Evolutionary conservation across 1,140 invertebrate species (phyloP).

Genomic region (Macrobrachium rosenbergii): DNA sequence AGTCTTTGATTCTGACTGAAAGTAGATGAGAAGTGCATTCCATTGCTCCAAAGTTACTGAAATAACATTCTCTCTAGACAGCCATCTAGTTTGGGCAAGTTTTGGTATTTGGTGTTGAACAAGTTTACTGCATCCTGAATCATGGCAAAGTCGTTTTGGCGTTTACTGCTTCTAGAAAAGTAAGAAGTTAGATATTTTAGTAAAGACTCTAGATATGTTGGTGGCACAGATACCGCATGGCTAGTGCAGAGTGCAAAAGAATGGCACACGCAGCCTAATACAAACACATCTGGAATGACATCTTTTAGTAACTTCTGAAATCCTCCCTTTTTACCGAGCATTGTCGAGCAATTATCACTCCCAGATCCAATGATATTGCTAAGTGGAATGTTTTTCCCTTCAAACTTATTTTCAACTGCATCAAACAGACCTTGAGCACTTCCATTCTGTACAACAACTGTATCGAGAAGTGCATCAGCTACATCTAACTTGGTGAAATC

Average conservation of each 20-base stretch:
- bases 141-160: constrained; percentile 20
- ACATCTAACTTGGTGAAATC: constrained; percentile 36
- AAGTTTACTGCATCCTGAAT: constrained; percentile 46
- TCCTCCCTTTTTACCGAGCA: constrained; percentile 44
- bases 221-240: constrained; percentile 18
- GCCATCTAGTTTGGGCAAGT: constrained; percentile 40
- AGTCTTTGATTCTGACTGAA: neutral
- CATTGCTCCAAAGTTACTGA: constrained; percentile 24
- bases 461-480: constrained; percentile 41
- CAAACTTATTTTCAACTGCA: constrained; percentile 39
- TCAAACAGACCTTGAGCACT: constrained; percentile 38
- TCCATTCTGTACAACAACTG: constrained; percentile 30
- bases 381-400: constrained; percentile 26
- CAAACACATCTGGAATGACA: constrained; percentile 36
- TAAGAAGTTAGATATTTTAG: constrained; percentile 35
- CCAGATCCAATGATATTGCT: constrained; percentile 40
- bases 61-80: constrained; percentile 35
- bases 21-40: neutral
- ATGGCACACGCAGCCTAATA: constrained; percentile 49
- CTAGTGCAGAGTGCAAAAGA: constrained; percentile 45
- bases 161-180: constrained; percentile 43
- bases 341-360: constrained; percentile 41
- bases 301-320: constrained; percentile 37
- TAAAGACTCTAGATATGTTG: constrained; percentile 40
- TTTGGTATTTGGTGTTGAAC: constrained; percentile 40